Base-by-base conservation (phyloP, 2,888 invertebrate species). In the Elegia similella region DNA sequence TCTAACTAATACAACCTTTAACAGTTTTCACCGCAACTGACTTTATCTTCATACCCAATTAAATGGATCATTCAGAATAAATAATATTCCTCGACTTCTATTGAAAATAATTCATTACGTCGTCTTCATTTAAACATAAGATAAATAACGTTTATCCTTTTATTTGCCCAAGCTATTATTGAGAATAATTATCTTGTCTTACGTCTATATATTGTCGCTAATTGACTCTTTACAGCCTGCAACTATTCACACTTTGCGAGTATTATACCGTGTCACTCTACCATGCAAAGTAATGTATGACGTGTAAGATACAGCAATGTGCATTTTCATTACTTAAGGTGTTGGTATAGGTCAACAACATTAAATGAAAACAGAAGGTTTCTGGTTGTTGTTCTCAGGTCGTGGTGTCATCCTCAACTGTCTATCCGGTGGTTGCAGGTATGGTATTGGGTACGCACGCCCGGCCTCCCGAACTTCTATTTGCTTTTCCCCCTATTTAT, bases 101-200 rank as follows among this genome's bases (percentile, higher is more conserved):
- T 15, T 48, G 15, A 48, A 48, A 38, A 38, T 38, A 38, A n/a
- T 48, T n/a, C 32, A 48, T 32, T 48, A 48, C 32, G 13, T n/a
- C 29, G 15, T 30, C 13, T 29, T 48, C 15, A 29, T 48, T 30
- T 29, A 5, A 34, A 34, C 34, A 34, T 34, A 38, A 38, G 38
- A 38, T 38, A 38, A 47, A 29, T n/a, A 47, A 48, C 32, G 32
- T 32, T 32, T 48, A 48, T 48, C 7, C 13, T 13, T 32, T 48
- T 48, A 48, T 48, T 48, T 48, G 48, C 13, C 15, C 30, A 13
- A 48, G 48, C 30, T 32, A 32, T 48, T 48, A 17, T 23, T 16
- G 10, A 38, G 38, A 38, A 38, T 46, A 3, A 46, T 46, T 23
- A 32, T 32, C 32, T 48, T 48, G 48, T 48, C 48, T 8, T 32